Conservation (phyloP, 2,888 invertebrate species). For the Agrotis ipsilon region DNA sequence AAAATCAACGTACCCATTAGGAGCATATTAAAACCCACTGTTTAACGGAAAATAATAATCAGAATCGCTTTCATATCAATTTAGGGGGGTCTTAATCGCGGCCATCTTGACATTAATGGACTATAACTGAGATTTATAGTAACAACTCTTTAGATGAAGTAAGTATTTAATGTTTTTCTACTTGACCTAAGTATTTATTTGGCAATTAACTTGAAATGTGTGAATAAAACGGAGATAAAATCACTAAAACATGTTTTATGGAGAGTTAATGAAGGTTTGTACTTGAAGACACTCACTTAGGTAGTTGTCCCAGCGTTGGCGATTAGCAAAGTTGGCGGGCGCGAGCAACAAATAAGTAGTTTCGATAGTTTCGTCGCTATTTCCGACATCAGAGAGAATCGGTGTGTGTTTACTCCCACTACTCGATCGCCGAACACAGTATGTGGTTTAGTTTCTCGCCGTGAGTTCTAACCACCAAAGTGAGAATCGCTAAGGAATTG, state of each 20-base stretch:
- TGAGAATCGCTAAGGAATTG: no score
- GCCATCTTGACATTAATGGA: conserved; percentile 57
- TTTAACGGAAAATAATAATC: conserved; percentile 46
- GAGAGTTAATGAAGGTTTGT: not conserved
- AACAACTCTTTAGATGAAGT: conserved; percentile 50
- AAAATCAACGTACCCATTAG: conserved; percentile 33
- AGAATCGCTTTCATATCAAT: conserved; percentile 60
- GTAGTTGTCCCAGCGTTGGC: no score
- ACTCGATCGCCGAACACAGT: no score
- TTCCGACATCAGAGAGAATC: no score
- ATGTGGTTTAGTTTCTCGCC: no score
- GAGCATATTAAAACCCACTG: conserved; percentile 39
- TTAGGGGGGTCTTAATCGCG: conserved; percentile 37
- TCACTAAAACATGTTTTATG: conserved; percentile 39
- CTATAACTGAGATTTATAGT: conserved; percentile 58
- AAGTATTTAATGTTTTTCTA: conserved; percentile 31
- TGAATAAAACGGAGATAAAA: conserved; percentile 27
- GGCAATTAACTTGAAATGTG: conserved; percentile 37
- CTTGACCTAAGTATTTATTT: conserved; percentile 45
- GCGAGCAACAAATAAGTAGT: no score
- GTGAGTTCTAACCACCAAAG: no score
- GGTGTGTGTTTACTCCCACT: no score
- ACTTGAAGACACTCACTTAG: not conserved
- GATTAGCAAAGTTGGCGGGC: no score
- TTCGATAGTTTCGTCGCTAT: no score